Conservation (phyloP, 2,113 vertebrate genomes). For the Tychaedon coryphoeus region DNA sequence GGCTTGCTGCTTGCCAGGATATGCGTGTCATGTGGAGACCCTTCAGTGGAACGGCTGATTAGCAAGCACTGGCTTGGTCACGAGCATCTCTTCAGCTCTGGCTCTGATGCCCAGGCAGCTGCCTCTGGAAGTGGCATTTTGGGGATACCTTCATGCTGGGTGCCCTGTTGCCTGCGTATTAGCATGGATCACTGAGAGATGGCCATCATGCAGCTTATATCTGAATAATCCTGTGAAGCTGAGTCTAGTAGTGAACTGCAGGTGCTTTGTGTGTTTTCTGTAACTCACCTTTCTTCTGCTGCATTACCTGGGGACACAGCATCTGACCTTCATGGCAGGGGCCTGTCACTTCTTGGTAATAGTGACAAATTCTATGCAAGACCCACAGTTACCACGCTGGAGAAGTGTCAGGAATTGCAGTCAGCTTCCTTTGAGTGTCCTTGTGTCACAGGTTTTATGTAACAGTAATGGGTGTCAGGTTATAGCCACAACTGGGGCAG, state of each 20-base stretch:
- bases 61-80: neutral
- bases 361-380: neutral
- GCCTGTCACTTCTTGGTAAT: neutral
- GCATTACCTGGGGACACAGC: accelerated
- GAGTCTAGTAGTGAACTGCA: neutral
- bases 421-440: neutral
- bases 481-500: neutral
- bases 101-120: neutral
- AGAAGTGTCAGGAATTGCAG: neutral
- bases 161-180: neutral
- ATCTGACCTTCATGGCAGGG: neutral
- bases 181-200: neutral
- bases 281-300: neutral
- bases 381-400: accelerated
- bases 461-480: accelerated
- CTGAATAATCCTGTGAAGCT: neutral
- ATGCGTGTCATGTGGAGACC: neutral
- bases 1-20: neutral
- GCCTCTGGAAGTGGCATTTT: neutral
- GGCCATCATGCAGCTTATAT: neutral
- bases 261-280: neutral
- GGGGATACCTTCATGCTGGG: neutral
- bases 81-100: neutral
- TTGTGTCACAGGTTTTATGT: neutral
- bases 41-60: neutral